These are phyloP conservation scores for Willisornis vidua DNA, from an alignment of 2,113 vertebrate species.

Conservation along the genomic window DNA sequence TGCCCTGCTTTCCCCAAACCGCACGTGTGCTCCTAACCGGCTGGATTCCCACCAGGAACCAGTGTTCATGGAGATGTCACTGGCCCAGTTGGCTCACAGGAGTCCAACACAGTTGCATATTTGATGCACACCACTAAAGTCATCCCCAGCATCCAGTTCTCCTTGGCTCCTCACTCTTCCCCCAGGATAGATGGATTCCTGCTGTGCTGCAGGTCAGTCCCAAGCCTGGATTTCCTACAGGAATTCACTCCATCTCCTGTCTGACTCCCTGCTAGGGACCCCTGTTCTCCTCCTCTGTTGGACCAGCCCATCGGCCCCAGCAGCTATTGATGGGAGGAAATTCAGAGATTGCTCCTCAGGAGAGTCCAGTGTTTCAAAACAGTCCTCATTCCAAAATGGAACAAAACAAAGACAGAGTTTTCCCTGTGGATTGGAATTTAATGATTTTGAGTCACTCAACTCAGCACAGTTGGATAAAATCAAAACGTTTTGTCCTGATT, in stretches of 20 bases:
- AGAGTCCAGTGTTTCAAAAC: constrained; percentile 27
- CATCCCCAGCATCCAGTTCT: rapidly evolving
- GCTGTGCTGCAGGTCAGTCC: background rate
- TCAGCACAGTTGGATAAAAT: constrained; percentile 44
- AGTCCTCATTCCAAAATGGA: background rate
- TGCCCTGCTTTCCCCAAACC: background rate
- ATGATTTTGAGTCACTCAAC: constrained; percentile 47
- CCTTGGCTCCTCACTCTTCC: rapidly evolving
- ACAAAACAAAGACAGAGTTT: constrained; percentile 39
- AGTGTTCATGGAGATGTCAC: background rate
- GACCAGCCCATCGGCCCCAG: background rate
- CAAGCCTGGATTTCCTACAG: background rate
- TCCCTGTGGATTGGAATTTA: constrained; percentile 32
- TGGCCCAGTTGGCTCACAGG: background rate
- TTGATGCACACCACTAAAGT: background rate
- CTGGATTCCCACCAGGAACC: background rate
- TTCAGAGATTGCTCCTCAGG: background rate
- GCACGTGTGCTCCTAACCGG: background rate
- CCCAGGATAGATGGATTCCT: background rate
- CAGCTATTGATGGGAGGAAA: background rate
- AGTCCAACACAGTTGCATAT: background rate
- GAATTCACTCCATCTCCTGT: background rate
- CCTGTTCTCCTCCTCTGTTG: background rate
- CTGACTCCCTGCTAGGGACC: background rate
- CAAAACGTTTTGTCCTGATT: constrained; percentile 66